A percentile compares a stretch with the other conserved stretches of the same genome.
phyloP scores from a whole-genome alignment of 2,797 vertebrate genomes.

The Chloroceryle amazona region DNA sequence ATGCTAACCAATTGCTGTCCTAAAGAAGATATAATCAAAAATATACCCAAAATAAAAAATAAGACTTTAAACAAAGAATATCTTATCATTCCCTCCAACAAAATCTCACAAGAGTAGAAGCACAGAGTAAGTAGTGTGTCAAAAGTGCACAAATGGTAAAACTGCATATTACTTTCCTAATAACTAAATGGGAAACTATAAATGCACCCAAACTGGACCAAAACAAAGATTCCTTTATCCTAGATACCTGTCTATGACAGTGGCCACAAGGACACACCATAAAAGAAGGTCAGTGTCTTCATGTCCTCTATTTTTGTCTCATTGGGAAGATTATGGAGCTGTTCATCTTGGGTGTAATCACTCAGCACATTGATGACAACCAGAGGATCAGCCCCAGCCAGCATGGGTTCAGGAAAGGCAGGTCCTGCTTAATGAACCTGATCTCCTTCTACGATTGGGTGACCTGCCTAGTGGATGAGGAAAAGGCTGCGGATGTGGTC shows the following conservation, averaged over 20 bases:
- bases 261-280: neutral
- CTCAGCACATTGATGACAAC: too few relatives aligned
- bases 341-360: too few relatives aligned
- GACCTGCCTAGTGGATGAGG: too few relatives aligned
- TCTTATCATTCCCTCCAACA: neutral
- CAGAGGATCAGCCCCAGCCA: too few relatives aligned
- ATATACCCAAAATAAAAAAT: neutral
- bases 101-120: neutral
- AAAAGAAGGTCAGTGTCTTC: neutral
- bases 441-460: too few relatives aligned
- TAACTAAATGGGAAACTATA: neutral
- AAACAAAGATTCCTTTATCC: neutral
- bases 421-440: too few relatives aligned
- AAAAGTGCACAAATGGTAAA: neutral
- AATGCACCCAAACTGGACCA: neutral
- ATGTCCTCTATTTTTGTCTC: neutral
- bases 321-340: too few relatives aligned
- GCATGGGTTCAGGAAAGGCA: too few relatives aligned
- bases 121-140: neutral
- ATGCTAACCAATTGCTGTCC: neutral
- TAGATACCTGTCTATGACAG: neutral
- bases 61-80: neutral
- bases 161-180: neutral
- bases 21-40: neutral
- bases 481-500: too few relatives aligned